These are phyloP conservation scores for Coccyzus lansbergi DNA, from an alignment of 2,797 vertebrate species.

Conservation along the genomic window DNA sequence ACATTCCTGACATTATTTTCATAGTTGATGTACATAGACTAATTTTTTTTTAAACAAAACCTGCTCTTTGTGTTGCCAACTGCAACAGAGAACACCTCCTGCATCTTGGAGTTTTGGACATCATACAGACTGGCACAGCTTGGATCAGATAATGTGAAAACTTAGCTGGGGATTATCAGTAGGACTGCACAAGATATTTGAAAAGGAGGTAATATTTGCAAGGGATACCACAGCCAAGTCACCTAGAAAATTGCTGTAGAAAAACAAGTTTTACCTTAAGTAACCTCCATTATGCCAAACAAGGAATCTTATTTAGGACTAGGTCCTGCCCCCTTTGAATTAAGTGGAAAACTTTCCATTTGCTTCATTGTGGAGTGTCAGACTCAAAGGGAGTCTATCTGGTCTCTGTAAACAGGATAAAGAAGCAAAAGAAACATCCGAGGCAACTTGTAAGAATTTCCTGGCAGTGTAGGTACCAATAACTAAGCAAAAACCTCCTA, in stretches of 20 bases:
- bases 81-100: not conserved
- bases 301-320: conserved; percentile 21
- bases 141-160: conserved; percentile 62
- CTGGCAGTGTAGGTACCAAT: conserved; percentile 40
- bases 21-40: not conserved
- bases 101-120: not conserved
- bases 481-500: not conserved
- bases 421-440: conserved; percentile 43
- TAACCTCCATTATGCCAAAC: conserved; percentile 33
- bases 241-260: conserved; percentile 18
- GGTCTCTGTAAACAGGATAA: conserved; percentile 56
- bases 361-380: conserved; percentile 25
- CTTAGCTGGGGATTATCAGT: conserved; percentile 43
- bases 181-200: conserved; percentile 36
- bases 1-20: not conserved
- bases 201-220: conserved; percentile 40
- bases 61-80: not conserved
- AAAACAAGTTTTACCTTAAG: conserved; percentile 43
- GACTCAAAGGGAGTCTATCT: conserved; percentile 27
- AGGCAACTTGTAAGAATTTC: conserved; percentile 49
- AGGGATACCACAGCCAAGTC: not conserved
- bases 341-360: conserved; percentile 52
- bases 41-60: not conserved
- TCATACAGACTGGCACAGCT: conserved; percentile 30
- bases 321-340: conserved; percentile 37